Conservation (phyloP, 2,888 invertebrate species). For the Meghimatium bilineatum region DNA sequence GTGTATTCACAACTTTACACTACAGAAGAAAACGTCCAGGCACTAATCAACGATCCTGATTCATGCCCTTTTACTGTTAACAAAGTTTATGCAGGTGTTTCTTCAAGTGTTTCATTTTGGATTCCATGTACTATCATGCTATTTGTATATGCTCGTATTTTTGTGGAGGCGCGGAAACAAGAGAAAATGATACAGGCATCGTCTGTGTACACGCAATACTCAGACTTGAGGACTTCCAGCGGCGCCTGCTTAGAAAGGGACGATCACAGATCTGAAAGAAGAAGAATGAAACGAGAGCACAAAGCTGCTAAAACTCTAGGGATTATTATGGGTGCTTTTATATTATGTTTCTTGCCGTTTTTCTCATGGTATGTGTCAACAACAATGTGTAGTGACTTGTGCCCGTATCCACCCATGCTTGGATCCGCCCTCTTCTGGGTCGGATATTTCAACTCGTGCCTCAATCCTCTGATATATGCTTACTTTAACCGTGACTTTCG, state of each 20-base stretch:
- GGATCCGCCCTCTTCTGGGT: conserved; percentile 97
- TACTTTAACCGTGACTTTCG: conserved; percentile 99
- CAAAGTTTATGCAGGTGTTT: conserved; percentile 73
- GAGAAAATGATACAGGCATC: conserved; percentile 66
- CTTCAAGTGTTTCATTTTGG: conserved; percentile 77
- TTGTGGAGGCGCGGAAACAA: conserved; percentile 73
- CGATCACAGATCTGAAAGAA: conserved; percentile 58
- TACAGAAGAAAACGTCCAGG: conserved; percentile 82
- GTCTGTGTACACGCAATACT: conserved; percentile 56
- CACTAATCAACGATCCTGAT: conserved; percentile 62
- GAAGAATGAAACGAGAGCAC: conserved; percentile 76
- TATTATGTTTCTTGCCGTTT: conserved; percentile 96
- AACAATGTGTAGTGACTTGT: conserved; percentile 85
- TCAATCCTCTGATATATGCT: conserved; percentile 95
- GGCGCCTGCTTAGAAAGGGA: conserved; percentile 20
- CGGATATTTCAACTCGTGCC: conserved; percentile 97
- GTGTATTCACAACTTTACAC: conserved; percentile 97
- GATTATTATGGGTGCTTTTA: conserved; percentile 98
- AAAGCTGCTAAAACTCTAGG: conserved; percentile 94
- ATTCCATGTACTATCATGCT: conserved; percentile 76
- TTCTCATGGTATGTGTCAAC: conserved; percentile 95
- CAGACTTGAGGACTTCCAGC: conserved; percentile 47
- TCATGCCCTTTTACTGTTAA: conserved; percentile 75
- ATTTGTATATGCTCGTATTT: conserved; percentile 75
- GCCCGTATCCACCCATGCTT: conserved; percentile 88